A percentile compares a stretch with the other conserved stretches of the same genome.
phyloP scores from a whole-genome alignment of 1,140 invertebrate species.

The Helicoverpa armigera region DNA sequence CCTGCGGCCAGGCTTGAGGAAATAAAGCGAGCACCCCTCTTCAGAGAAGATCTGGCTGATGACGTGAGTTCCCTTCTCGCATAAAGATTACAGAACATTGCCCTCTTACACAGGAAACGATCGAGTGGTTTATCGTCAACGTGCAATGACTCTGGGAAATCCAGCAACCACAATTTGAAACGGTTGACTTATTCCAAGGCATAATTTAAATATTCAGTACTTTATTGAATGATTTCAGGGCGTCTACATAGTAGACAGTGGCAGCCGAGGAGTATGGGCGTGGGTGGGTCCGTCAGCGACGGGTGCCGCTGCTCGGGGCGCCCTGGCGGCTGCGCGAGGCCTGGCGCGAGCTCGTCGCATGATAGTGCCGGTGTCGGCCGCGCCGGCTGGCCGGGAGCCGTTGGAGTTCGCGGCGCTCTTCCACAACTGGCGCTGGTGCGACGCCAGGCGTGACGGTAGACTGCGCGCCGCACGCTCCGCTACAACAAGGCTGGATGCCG shows the following conservation, averaged over 20 bases:
- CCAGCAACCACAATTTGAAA: neutral
- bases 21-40: conserved; percentile 94
- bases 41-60: conserved; percentile 92
- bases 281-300: conserved; percentile 96
- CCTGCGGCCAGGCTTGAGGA: conserved; percentile 95
- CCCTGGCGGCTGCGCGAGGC: conserved; percentile 91
- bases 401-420: conserved; percentile 95
- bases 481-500: conserved; percentile 90
- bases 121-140: too few relatives aligned
- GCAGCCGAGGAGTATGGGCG: conserved; percentile 95
- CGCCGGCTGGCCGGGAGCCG: conserved; percentile 94
- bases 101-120: too few relatives aligned
- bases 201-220: neutral
- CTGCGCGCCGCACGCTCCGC: conserved; percentile 86
- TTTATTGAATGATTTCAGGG: conserved; percentile 86
- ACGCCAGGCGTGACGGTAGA: conserved; percentile 70
- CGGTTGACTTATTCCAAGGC: neutral
- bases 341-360: conserved; percentile 96
- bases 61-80: conserved; percentile 84
- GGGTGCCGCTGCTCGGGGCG: conserved; percentile 95
- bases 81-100: too few relatives aligned
- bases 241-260: conserved; percentile 95
- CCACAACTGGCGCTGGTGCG: conserved; percentile 89
- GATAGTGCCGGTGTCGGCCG: conserved; percentile 91
- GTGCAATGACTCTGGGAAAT: neutral